These are phyloP conservation scores for Diarsia dahlii DNA, from an alignment of 2,888 invertebrate species.

Conservation along the genomic window DNA sequence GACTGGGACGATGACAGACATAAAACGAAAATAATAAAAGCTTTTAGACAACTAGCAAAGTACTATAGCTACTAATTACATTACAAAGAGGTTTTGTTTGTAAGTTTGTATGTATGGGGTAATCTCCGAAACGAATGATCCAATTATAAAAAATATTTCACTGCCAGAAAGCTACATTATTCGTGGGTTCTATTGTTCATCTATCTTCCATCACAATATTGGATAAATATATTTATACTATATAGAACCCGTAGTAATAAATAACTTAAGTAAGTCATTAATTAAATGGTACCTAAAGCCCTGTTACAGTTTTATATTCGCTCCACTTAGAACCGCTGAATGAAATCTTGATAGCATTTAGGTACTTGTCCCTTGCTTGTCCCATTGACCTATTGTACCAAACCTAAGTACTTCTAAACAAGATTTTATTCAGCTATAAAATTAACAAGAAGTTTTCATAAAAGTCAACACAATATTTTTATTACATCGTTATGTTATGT, in stretches of 20 bases:
- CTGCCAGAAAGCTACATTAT: no score
- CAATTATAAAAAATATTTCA: no score
- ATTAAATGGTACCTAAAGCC: no score
- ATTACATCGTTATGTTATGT: background rate
- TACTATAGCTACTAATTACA: background rate
- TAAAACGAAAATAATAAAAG: conserved; percentile 8
- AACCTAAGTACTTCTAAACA: background rate
- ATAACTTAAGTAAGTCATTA: no score
- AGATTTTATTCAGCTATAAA: conserved; percentile 20
- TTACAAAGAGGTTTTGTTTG: no score
- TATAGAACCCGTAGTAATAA: background rate
- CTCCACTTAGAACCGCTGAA: background rate
- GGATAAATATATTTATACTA: background rate
- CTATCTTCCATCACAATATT: background rate
- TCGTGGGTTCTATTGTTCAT: no score
- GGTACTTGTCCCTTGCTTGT: background rate
- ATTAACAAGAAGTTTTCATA: background rate
- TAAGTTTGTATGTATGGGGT: no score
- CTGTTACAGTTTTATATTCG: background rate
- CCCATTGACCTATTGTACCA: conserved; percentile 2
- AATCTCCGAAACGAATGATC: no score
- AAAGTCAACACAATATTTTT: conserved; percentile 1
- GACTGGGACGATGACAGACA: conserved; percentile 8
- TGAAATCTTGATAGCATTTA: background rate
- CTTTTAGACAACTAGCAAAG: background rate